These are phyloP conservation scores for Oryzias dopingdopingensis DNA, from an alignment of 2,797 vertebrate species.

Conservation along the genomic window DNA sequence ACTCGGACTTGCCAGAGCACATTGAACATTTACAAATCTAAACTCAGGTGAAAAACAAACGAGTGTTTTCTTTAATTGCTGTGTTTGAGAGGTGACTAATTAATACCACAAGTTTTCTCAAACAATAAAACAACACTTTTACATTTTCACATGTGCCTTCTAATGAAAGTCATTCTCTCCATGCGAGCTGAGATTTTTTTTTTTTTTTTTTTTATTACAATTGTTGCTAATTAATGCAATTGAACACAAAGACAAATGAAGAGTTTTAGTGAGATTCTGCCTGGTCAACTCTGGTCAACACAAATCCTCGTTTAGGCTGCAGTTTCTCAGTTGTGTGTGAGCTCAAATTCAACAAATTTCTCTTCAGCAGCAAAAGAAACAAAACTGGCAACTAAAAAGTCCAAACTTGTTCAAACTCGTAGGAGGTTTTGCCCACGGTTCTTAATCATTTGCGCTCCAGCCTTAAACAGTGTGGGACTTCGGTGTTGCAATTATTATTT, in stretches of 20 bases:
- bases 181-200: background rate
- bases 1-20: constrained; percentile 6
- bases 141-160: background rate
- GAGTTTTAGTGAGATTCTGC: too few species aligned
- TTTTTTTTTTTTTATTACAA: too few species aligned
- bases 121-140: constrained; percentile 9
- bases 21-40: background rate
- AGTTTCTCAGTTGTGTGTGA: background rate
- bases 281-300: too few species aligned
- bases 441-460: background rate
- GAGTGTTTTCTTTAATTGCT: background rate
- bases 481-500: constrained; percentile 30
- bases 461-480: constrained; percentile 12
- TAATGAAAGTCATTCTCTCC: background rate
- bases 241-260: too few species aligned
- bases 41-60: background rate
- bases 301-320: too few species aligned
- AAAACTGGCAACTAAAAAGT: constrained; percentile 17
- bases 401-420: constrained; percentile 11
- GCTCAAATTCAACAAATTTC: too few species aligned
- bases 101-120: background rate
- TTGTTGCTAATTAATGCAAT: too few species aligned
- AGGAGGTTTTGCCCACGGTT: background rate
- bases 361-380: constrained; percentile 11
- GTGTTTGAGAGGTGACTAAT: background rate